A percentile compares a stretch with the other conserved stretches of the same genome.
Evolutionary conservation across 2,888 invertebrate species (phyloP).

Genomic region (Uropetala carovei): DNA sequence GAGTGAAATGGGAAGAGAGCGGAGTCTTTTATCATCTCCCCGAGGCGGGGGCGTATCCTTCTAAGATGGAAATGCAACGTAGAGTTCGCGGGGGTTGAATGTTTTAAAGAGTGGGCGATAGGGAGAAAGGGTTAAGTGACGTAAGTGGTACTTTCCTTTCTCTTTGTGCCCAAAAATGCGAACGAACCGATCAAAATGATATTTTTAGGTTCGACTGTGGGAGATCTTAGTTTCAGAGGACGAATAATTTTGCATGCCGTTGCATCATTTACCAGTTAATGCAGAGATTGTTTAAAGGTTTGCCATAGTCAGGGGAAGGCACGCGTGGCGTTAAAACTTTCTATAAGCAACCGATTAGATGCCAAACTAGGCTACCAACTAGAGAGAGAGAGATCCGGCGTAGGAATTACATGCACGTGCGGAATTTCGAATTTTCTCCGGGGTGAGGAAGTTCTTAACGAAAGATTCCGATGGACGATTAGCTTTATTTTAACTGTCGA

Average conservation of each 20-base stretch:
- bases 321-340: background rate
- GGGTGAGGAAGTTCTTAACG: background rate
- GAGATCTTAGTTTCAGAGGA: background rate
- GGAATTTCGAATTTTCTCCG: background rate
- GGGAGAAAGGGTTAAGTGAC: constrained; percentile 12
- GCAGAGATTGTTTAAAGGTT: background rate
- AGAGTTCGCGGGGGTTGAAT: background rate
- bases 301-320: background rate
- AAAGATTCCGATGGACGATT: background rate
- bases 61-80: background rate
- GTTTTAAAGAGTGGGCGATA: background rate
- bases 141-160: constrained; percentile 3
- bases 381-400: background rate
- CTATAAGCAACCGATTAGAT: background rate
- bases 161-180: background rate
- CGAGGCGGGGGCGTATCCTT: constrained; percentile 17
- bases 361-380: background rate
- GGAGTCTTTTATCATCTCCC: background rate
- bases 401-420: background rate
- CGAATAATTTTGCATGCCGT: background rate
- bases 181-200: background rate
- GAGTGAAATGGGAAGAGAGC: background rate
- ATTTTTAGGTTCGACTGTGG: background rate
- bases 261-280: background rate
- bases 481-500: background rate